These are phyloP conservation scores for Desmodus rotundus DNA, from an alignment of 2,113 vertebrate genomes.

Conservation along the genomic window DNA sequence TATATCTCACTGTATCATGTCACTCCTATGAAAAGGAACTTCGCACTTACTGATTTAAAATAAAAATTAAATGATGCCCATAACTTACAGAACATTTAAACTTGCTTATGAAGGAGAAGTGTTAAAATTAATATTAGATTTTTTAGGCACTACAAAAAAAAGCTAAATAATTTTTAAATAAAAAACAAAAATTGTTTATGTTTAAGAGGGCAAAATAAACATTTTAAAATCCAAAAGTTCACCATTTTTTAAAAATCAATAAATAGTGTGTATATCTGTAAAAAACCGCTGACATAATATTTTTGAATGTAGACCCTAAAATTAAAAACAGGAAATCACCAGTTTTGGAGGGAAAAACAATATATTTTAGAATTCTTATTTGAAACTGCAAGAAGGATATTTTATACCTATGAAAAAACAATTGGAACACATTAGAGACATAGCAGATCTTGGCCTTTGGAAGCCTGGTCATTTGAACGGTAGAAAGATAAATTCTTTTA, in stretches of 20 bases:
- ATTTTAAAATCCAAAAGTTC: neutral
- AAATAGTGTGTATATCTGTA: neutral
- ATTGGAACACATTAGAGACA: neutral
- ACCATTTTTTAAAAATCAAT: neutral
- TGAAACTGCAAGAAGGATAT: neutral
- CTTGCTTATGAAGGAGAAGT: neutral
- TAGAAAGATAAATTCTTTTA: neutral
- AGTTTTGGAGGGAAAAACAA: neutral
- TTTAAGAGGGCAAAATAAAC: neutral
- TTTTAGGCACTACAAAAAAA: neutral
- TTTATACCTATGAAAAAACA: neutral
- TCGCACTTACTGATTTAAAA: conserved; percentile 31
- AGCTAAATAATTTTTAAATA: neutral
- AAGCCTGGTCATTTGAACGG: neutral
- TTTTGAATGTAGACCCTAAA: neutral
- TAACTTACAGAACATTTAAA: conserved; percentile 3
- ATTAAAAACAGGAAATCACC: conserved; percentile 18
- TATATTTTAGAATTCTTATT: neutral
- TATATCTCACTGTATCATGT: neutral
- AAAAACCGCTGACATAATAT: neutral
- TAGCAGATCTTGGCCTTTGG: neutral
- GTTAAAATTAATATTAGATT: conserved; percentile 16
- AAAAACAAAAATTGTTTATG: neutral
- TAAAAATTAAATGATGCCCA: conserved; percentile 8
- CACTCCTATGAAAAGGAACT: neutral